Conservation (phyloP, 2,797 vertebrate genomes). For the Poecilia wingei region DNA sequence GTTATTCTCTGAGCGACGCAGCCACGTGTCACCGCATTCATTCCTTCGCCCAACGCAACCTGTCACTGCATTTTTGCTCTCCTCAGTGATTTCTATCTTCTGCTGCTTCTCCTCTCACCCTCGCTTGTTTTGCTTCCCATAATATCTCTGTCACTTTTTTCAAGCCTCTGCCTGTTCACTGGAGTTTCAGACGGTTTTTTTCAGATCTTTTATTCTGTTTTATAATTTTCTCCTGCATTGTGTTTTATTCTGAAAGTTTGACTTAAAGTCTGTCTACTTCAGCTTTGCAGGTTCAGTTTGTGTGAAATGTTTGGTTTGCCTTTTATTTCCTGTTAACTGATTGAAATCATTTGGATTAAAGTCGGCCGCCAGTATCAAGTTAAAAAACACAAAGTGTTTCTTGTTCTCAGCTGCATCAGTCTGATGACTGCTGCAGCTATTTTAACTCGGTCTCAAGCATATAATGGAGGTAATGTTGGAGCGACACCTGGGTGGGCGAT, state of each 20-base stretch:
- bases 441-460: constrained; percentile 4
- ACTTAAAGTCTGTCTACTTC: background rate
- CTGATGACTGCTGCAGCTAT: background rate
- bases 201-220: background rate
- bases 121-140: background rate
- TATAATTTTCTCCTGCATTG: background rate
- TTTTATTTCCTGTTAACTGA: background rate
- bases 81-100: background rate
- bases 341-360: background rate
- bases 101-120: background rate
- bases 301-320: background rate
- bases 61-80: constrained; percentile 20
- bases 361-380: background rate
- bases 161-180: background rate
- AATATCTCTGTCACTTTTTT: constrained; percentile 5
- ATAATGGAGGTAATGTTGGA: background rate
- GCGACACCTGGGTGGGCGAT: constrained; percentile 12
- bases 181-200: background rate
- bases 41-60: constrained; percentile 14
- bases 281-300: background rate
- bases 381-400: background rate
- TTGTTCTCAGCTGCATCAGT: background rate
- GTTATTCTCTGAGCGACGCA: constrained; percentile 19
- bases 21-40: constrained; percentile 18
- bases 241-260: background rate